Percentiles rank a stretch among this genome's conserved stretches.
phyloP scores from a whole-genome alignment of 2,888 invertebrate genomes.

The Sinotaia quadrata region DNA sequence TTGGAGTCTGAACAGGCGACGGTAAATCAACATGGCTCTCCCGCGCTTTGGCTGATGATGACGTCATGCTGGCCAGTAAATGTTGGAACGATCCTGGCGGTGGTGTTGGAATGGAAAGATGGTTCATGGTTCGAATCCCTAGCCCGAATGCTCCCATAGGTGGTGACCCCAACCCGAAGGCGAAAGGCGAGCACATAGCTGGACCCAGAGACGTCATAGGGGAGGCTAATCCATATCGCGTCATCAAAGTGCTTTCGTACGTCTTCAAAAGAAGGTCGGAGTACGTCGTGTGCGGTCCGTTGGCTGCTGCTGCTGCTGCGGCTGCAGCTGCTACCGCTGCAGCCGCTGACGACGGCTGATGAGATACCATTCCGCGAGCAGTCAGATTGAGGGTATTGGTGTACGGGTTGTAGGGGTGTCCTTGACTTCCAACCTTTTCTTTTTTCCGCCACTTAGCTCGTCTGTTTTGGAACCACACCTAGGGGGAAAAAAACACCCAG shows the following conservation, averaged over 20 bases:
- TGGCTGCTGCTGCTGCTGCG: slow-evolving; percentile 16
- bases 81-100: slow-evolving; percentile 63
- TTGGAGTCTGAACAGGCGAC: not conserved
- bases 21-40: slow-evolving; percentile 22
- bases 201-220: slow-evolving; percentile 16
- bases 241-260: slow-evolving; percentile 59
- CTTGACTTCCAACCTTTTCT: slow-evolving; percentile 80
- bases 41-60: slow-evolving; percentile 46
- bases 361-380: slow-evolving; percentile 15
- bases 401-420: slow-evolving; percentile 60
- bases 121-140: slow-evolving; percentile 30
- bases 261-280: slow-evolving; percentile 65
- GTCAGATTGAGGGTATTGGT: slow-evolving; percentile 32
- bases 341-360: slow-evolving; percentile 3
- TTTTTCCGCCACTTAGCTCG: slow-evolving; percentile 99
- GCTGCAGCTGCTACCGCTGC: slow-evolving; percentile 16
- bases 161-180: slow-evolving; percentile 22
- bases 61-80: slow-evolving; percentile 61
- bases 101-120: slow-evolving; percentile 41
- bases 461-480: slow-evolving; percentile 99
- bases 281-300: slow-evolving; percentile 46
- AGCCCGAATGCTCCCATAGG: slow-evolving; percentile 5
- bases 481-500: too few relatives aligned
- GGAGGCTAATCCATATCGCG: slow-evolving; percentile 42
- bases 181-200: slow-evolving; percentile 30